Conservation (phyloP, 2,888 invertebrate genomes). For the Argyra leucocephala region DNA sequence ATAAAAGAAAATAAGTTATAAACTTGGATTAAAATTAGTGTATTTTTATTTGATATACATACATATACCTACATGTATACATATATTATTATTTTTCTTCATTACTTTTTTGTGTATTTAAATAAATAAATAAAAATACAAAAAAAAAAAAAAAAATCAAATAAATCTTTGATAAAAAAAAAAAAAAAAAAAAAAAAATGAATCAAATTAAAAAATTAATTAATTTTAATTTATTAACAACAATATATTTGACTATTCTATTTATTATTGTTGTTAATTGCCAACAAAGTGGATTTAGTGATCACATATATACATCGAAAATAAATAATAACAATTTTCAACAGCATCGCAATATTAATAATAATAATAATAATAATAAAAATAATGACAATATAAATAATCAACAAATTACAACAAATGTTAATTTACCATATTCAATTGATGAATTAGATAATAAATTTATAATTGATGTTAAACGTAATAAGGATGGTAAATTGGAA, state of each 20-base stretch:
- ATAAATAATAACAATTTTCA: not conserved
- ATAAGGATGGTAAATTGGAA: conserved; percentile 1
- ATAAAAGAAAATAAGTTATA: too few species aligned
- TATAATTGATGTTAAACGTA: conserved; percentile 4
- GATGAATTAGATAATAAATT: not conserved
- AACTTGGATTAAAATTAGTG: too few species aligned
- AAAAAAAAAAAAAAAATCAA: too few species aligned
- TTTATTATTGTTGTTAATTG: not conserved
- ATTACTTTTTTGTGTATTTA: too few species aligned
- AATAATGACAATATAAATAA: not conserved
- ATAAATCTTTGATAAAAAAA: not conserved
- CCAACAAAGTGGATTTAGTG: not conserved
- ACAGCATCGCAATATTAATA: not conserved
- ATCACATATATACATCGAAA: not conserved
- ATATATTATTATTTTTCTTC: too few species aligned
- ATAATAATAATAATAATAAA: not conserved
- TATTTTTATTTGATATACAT: too few species aligned
- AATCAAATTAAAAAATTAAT: not conserved
- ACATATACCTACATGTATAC: too few species aligned
- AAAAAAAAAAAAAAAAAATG: not conserved
- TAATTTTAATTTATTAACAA: too few species aligned
- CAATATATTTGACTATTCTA: too few species aligned
- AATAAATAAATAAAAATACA: too few species aligned
- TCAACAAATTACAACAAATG: too few species aligned
- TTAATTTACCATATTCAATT: too few species aligned